Conservation (phyloP, 1,140 invertebrate species). For the Cepaea nemoralis region DNA sequence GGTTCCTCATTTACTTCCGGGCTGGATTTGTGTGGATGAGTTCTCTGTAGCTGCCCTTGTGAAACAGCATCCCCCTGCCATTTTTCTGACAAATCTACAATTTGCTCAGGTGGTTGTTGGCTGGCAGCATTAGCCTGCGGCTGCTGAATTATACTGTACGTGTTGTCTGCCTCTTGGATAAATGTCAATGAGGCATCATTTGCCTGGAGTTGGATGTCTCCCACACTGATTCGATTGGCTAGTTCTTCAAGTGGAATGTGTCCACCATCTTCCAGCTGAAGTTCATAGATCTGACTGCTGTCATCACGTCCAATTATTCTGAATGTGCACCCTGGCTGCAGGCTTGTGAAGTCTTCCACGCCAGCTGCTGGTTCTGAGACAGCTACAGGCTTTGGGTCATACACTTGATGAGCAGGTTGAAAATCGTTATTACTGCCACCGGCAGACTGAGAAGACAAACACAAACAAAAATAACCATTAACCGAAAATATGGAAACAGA, state of each 20-base stretch:
- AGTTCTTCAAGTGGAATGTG: slow-evolving; percentile 11
- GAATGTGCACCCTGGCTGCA: slow-evolving; percentile 16
- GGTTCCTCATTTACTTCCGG: neutral
- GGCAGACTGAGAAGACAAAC: neutral
- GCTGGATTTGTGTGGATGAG: neutral
- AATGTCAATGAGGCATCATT: slow-evolving; percentile 11
- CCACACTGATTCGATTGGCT: neutral
- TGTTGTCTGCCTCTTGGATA: slow-evolving; percentile 12
- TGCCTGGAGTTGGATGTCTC: neutral
- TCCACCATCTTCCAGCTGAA: slow-evolving; percentile 19
- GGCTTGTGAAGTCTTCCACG: neutral
- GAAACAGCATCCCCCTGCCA: neutral
- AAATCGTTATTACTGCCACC: neutral
- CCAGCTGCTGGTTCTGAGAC: neutral
- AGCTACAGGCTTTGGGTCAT: neutral
- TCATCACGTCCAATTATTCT: slow-evolving; percentile 1
- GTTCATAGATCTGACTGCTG: slow-evolving; percentile 12
- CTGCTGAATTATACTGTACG: slow-evolving; percentile 13
- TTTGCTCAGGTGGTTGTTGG: neutral
- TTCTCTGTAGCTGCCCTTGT: neutral
- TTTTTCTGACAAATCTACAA: neutral
- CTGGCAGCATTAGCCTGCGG: neutral
- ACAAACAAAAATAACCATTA: neutral
- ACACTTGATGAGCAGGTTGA: neutral
- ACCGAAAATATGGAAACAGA: too few relatives aligned